These are phyloP conservation scores for Gadus chalcogrammus DNA, from an alignment of 2,113 vertebrate genomes.

Conservation along the genomic window DNA sequence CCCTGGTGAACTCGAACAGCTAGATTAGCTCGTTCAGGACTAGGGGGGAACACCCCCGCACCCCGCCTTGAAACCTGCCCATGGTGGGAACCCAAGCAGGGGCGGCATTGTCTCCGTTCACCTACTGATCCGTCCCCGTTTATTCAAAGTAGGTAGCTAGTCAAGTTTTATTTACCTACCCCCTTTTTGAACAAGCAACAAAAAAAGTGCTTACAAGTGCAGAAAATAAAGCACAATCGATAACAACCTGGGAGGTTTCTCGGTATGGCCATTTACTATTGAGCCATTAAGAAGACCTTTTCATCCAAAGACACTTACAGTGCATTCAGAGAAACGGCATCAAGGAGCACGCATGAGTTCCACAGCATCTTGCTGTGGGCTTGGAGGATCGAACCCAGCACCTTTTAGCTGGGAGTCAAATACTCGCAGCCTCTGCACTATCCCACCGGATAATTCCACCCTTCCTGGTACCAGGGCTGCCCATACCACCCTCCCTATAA, in stretches of 20 bases:
- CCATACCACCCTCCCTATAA: background rate
- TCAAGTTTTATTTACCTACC: background rate
- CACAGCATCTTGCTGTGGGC: too few species aligned
- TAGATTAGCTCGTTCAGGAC: constrained; percentile 38
- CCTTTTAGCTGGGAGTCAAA: background rate
- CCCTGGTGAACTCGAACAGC: background rate
- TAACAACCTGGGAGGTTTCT: too few species aligned
- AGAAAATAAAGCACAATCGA: too few species aligned
- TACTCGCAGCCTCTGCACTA: background rate
- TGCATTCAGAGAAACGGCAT: too few species aligned
- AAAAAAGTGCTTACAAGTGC: too few species aligned
- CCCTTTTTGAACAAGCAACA: too few species aligned
- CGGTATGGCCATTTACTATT: too few species aligned
- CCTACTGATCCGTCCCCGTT: background rate
- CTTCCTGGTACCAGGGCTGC: background rate
- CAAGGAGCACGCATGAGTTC: too few species aligned
- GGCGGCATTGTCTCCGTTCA: background rate
- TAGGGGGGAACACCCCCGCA: constrained; percentile 20
- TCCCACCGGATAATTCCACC: too few species aligned
- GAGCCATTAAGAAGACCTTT: too few species aligned
- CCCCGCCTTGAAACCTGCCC: background rate
- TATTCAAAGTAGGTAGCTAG: background rate
- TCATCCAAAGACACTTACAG: too few species aligned
- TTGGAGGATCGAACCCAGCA: too few species aligned
- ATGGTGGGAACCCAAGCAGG: background rate